Percentiles rank a stretch among this genome's conserved stretches.
Evolutionary conservation across 1,140 invertebrate genomes (phyloP).

Genomic region (Drosophila varians): DNA sequence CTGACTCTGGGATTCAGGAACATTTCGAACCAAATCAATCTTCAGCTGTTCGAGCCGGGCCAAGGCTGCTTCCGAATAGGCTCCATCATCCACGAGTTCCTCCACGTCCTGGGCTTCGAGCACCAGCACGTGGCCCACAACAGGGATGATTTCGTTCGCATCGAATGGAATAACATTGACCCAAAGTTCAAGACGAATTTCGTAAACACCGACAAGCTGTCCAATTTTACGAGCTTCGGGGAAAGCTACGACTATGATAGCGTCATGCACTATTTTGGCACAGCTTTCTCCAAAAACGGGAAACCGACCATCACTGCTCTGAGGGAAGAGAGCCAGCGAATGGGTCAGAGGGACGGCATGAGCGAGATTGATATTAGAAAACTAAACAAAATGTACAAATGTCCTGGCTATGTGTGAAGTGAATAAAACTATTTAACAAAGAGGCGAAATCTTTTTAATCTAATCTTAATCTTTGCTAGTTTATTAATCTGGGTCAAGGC

Average conservation of each 20-base stretch:
- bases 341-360: slow-evolving; percentile 87
- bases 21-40: slow-evolving; percentile 83
- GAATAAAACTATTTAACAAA: background rate
- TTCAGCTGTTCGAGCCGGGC: slow-evolving; percentile 82
- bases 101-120: slow-evolving; percentile 86
- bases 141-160: slow-evolving; percentile 85
- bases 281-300: slow-evolving; percentile 89
- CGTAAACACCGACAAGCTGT: slow-evolving; percentile 83
- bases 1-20: slow-evolving; percentile 84
- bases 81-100: slow-evolving; percentile 87
- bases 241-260: slow-evolving; percentile 87
- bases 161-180: slow-evolving; percentile 86
- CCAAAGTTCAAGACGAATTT: slow-evolving; percentile 84
- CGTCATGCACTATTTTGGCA: slow-evolving; percentile 90
- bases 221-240: slow-evolving; percentile 83
- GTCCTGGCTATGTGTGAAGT: background rate
- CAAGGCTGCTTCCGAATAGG: slow-evolving; percentile 84
- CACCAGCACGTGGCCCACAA: slow-evolving; percentile 86
- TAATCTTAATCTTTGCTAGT: too few relatives aligned
- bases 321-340: background rate
- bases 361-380: slow-evolving; percentile 87
- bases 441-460: too few relatives aligned
- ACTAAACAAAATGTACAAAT: slow-evolving; percentile 86
- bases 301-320: slow-evolving; percentile 85
- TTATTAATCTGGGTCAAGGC: too few relatives aligned